Evolutionary conservation across 2,797 vertebrate species (phyloP).

Genomic region (Thalassophryne amazonica): DNA sequence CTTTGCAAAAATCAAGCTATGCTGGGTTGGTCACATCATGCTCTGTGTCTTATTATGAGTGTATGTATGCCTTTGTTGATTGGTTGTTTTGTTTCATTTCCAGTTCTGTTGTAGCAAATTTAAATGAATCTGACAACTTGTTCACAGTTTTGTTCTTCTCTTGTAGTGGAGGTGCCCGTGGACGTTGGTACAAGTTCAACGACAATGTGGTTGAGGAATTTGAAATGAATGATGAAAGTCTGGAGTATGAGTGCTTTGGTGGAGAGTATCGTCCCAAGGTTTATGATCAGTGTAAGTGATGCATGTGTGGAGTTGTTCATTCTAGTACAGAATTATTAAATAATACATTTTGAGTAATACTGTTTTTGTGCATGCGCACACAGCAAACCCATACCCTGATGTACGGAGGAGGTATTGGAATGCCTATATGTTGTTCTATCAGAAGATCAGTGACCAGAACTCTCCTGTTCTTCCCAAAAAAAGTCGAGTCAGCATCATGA

Average conservation of each 20-base stretch:
- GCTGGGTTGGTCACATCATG: too few species aligned
- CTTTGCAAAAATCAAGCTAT: too few species aligned
- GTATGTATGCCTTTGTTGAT: not conserved
- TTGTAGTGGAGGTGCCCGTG: constrained; percentile 85
- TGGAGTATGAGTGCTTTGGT: constrained; percentile 98
- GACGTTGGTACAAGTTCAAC: constrained; percentile 98
- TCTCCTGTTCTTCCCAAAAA: constrained; percentile 97
- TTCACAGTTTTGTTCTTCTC: not conserved
- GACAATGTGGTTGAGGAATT: constrained; percentile 98
- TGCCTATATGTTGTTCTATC: constrained; percentile 98
- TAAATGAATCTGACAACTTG: not conserved
- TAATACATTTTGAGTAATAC: not conserved
- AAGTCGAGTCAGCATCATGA: constrained; percentile 94
- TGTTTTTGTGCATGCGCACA: constrained; percentile 2
- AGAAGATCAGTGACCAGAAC: constrained; percentile 95
- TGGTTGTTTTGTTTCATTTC: not conserved
- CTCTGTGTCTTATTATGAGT: not conserved
- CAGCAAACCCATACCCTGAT: constrained; percentile 96
- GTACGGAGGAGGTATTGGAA: constrained; percentile 97
- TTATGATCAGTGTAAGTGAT: constrained; percentile 93
- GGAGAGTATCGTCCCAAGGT: constrained; percentile 98
- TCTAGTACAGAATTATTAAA: not conserved
- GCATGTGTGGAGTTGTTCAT: not conserved
- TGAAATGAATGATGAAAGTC: constrained; percentile 93
- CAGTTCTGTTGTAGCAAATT: not conserved